Percentiles rank a stretch among this genome's conserved stretches.
phyloP scores from a whole-genome alignment of 2,888 invertebrate species.

The Caenorhabditis imperialis region DNA sequence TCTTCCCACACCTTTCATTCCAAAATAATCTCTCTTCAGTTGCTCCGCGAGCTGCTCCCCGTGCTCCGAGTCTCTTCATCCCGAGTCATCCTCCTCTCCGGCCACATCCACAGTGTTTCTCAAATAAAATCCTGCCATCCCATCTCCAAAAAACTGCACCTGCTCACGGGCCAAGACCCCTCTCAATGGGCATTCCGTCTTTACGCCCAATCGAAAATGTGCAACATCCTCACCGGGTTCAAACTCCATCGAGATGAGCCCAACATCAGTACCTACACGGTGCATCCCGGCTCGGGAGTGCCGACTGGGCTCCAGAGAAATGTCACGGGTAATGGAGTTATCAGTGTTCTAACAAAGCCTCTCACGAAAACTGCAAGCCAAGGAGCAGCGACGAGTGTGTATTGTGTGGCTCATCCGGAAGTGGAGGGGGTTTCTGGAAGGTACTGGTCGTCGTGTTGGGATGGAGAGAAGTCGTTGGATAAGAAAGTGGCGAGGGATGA shows the following conservation, averaged over 20 bases:
- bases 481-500: constrained; percentile 82
- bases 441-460: constrained; percentile 94
- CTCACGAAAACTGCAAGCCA: constrained; percentile 95
- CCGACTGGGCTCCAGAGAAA: no score
- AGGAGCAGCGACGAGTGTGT: constrained; percentile 91
- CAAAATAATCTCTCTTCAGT: no score
- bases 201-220: constrained; percentile 72
- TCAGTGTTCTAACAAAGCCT: constrained; percentile 88
- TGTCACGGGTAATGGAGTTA: no score
- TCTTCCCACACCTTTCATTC: no score
- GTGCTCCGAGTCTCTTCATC: constrained; percentile 87
- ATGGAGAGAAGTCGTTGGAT: constrained; percentile 68
- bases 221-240: constrained; percentile 71
- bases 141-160: constrained; percentile 36
- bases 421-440: constrained; percentile 84
- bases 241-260: constrained; percentile 69
- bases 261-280: constrained; percentile 82
- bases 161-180: constrained; percentile 43
- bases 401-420: constrained; percentile 89
- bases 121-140: constrained; percentile 72
- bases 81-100: constrained; percentile 89
- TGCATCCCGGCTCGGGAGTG: constrained; percentile 89
- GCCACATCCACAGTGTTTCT: constrained; percentile 85
- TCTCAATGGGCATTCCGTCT: constrained; percentile 41
- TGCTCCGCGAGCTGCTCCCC: no score